Evolutionary conservation across 1,140 invertebrate species (phyloP), one percentile per base, ranked within the genome.

Genomic region (Harlomillsia oculata): DNA sequence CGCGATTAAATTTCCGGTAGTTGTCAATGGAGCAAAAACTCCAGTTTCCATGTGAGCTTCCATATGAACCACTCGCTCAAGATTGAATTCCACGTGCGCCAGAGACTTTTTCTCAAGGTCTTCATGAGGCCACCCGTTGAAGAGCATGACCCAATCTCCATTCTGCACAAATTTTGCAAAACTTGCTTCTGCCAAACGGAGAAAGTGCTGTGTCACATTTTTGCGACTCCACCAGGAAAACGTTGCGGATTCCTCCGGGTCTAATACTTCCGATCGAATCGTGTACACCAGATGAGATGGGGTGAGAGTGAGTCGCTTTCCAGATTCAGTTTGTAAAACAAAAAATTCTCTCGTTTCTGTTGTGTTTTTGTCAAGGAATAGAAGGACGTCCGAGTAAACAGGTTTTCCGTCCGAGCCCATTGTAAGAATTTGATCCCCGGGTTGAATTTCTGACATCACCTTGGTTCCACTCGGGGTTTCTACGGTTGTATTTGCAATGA

Each of bases 11-110:
- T 85, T 96, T 1, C 95, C 95, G 9, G 80, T 78, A 16, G 71
- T 71, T 0, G 95, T 99, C 13, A 98, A 74, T 0, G 95, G 95
- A 1, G 94, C 94, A 67, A 79, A 93, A 2, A 93, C 82, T 8
- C 94, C 95, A 28, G 72, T 72, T 18, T 76, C 73, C 1, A 77
- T 69, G 9, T 81, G 73, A 14, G 77, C 70, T 20, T 74, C 72
- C 1, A 84, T 74, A 0, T 72, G 69, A 0, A 82, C 69, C 1
- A 96, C 82, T 59, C 67, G 80, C 71, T 74, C 82, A 72, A 72
- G 75, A 66, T 68, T 63, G 40, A 82, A 70, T 8, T 69, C 71
- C 8, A 41, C 52, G 50, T 18, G 11, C 9, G 4, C n/a, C n/a
- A n/a, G n/a, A n/a, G n/a, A n/a, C n/a, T n/a, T n/a, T 41, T 54